phyloP scores from a whole-genome alignment of 2,888 invertebrate species.

The Neoitamus cyanurus region DNA sequence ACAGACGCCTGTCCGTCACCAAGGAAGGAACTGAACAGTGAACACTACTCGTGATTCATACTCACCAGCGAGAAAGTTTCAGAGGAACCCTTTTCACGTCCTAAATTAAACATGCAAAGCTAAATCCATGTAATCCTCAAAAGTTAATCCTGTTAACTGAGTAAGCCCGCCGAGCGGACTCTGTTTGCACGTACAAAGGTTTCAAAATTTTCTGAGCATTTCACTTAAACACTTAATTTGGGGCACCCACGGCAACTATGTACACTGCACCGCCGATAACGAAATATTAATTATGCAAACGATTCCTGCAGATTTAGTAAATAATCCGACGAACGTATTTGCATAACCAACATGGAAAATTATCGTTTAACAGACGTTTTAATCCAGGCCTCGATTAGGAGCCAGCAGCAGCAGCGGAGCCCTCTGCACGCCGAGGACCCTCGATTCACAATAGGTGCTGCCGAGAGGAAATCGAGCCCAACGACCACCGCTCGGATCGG shows the following conservation, averaged over 20 bases:
- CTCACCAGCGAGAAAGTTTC: constrained; percentile 11
- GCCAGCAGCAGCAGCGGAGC: background rate
- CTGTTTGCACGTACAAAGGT: constrained; percentile 1
- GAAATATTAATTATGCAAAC: constrained; percentile 29
- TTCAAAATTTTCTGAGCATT: background rate
- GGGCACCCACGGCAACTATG: background rate
- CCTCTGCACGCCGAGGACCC: background rate
- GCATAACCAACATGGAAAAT: constrained; percentile 22
- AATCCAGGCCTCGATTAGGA: constrained; percentile 15
- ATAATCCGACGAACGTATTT: constrained; percentile 17
- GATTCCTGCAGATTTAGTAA: constrained; percentile 6
- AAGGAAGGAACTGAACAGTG: background rate
- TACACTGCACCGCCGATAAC: background rate
- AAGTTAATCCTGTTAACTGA: constrained; percentile 31
- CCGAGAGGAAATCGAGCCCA: background rate
- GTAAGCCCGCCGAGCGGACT: background rate
- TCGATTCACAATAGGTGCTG: constrained; percentile 5
- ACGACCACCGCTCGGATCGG: background rate
- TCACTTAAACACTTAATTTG: constrained; percentile 2
- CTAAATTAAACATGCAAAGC: constrained; percentile 33
- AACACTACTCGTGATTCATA: no score
- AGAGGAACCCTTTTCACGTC: constrained; percentile 12
- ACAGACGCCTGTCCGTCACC: background rate
- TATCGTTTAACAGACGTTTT: constrained; percentile 28
- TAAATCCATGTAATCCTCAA: constrained; percentile 29